Base-by-base conservation (phyloP, 2,888 invertebrate species). In the Agrotis segetum region DNA sequence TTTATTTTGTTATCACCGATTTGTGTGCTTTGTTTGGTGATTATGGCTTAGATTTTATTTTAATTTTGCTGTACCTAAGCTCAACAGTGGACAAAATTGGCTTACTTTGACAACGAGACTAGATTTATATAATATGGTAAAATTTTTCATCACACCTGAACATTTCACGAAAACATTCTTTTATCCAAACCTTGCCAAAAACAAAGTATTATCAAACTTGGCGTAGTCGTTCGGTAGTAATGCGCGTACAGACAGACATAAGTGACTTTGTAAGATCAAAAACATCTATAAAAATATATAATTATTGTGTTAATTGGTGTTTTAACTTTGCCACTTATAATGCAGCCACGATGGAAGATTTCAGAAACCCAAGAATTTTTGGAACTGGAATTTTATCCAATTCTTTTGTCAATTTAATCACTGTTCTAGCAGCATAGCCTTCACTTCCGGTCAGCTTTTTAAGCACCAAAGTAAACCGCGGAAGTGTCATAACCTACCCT, bases 201-300 rank as follows among this genome's bases (percentile, higher is more conserved):
- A 40, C 11, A 40, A 40, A 40, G 11, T 40, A 40, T 40, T 11
- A 40, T 4, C 40, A 11, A 40, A 9, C 0, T 40, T 40, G 11
- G 9, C 9, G 2, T 11, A 40, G 40, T 40, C 9, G 40, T 40
- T 40, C 40, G 40, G 40, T 1, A 40, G 40, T 40, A 40, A 40
- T 11, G 40, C 40, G 40, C 40, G 40, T 34, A 9, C 40, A 7
- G 7, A 34, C 34, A 34, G 1, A 34, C 34, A 5, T 34, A 34
- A 34, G 34, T 34, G 34, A 7, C 34, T 34, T 34, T 40, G 40
- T 40, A 40, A 40, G 11, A 40, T 40, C 9, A 40, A 63, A 29
- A 40, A 13, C 13, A 17, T 17, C 2, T 64, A 56, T 34, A 49
- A 75, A 75, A 75, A 75, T 67, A 73, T 44, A n/a, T 6, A n/a